Conservation (phyloP, 2,797 vertebrate genomes). For the Spatula versicolor region DNA sequence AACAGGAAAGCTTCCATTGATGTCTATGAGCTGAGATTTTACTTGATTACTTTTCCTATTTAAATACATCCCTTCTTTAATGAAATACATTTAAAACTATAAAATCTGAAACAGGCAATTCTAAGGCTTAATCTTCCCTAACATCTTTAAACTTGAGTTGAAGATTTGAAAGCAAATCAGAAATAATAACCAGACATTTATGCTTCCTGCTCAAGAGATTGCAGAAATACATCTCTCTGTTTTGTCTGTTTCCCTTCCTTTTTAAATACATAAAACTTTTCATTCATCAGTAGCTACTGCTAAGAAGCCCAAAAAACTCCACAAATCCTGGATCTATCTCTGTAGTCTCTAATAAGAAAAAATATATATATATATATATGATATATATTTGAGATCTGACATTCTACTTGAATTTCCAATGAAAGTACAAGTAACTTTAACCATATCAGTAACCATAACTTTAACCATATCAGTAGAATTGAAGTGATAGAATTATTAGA, state of each 20-base stretch:
- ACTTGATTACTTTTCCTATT: conserved; percentile 47
- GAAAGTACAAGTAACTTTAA: background rate
- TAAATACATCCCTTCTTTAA: conserved; percentile 34
- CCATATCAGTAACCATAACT: background rate
- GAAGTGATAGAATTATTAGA: background rate
- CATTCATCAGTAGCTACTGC: background rate
- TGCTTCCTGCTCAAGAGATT: background rate
- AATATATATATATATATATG: background rate
- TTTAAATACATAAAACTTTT: conserved; percentile 27
- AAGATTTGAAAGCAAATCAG: conserved; percentile 43
- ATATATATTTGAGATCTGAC: background rate
- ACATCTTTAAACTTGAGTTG: conserved; percentile 31
- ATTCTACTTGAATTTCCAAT: background rate
- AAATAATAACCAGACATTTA: conserved; percentile 36
- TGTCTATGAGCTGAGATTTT: conserved; percentile 26
- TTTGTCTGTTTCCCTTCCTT: conserved; percentile 4
- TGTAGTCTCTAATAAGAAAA: background rate
- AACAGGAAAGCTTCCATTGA: background rate
- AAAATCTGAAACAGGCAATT: conserved; percentile 34
- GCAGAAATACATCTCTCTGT: background rate
- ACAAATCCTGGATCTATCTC: conserved; percentile 39
- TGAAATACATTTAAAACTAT: conserved; percentile 37
- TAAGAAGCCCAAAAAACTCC: background rate
- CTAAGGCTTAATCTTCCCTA: conserved; percentile 27
- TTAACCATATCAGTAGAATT: background rate